A percentile compares a stretch with the other conserved stretches of the same genome.
phyloP scores from a whole-genome alignment of 1,140 invertebrate species.

The Drosophila ananassae region DNA sequence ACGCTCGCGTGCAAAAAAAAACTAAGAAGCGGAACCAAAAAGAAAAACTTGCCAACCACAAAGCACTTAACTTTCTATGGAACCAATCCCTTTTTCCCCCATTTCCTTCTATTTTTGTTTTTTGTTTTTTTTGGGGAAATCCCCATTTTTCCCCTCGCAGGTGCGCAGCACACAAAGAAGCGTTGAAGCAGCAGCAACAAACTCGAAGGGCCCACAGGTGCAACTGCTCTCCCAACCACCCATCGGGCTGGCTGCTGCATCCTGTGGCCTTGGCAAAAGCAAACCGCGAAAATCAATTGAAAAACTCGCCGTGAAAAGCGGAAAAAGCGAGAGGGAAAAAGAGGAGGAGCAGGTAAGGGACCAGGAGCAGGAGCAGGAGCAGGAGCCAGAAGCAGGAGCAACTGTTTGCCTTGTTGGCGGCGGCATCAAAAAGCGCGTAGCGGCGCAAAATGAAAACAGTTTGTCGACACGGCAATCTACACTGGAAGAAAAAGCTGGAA shows the following conservation, averaged over 20 bases:
- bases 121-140: slow-evolving; percentile 14
- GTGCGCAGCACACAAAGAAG: slow-evolving; percentile 70
- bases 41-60: slow-evolving; percentile 60
- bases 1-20: slow-evolving; percentile 22
- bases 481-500: background rate
- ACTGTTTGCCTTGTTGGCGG: slow-evolving; percentile 74
- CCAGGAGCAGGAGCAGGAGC: background rate
- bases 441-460: slow-evolving; percentile 80
- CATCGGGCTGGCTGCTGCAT: background rate
- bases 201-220: slow-evolving; percentile 58
- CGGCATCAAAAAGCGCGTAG: slow-evolving; percentile 81
- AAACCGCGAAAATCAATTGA: slow-evolving; percentile 80
- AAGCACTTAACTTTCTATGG: slow-evolving; percentile 80
- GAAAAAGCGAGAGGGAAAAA: no score
- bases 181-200: slow-evolving; percentile 73
- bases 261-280: slow-evolving; percentile 66
- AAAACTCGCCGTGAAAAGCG: slow-evolving; percentile 60
- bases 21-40: slow-evolving; percentile 23
- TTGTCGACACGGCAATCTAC: slow-evolving; percentile 56
- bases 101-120: no score
- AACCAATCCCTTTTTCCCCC: slow-evolving; percentile 23
- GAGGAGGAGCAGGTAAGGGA: background rate
- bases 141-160: slow-evolving; percentile 1
- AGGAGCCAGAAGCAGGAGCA: slow-evolving; percentile 15
- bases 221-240: slow-evolving; percentile 41